Conservation (phyloP, 2,888 invertebrate species). For the Pterostichus niger region DNA sequence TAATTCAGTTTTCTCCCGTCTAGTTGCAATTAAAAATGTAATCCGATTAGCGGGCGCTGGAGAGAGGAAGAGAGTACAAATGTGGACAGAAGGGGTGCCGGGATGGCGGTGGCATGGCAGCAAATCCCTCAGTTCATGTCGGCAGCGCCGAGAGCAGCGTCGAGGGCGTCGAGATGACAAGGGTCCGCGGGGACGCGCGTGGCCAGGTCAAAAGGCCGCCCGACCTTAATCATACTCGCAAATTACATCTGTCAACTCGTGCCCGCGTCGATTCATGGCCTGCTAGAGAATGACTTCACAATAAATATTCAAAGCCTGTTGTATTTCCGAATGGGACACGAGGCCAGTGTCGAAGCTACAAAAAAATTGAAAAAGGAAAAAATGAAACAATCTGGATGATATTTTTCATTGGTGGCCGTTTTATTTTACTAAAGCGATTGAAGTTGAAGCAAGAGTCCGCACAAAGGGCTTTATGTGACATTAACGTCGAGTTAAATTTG, state of each 20-base stretch:
- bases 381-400: constrained; percentile 55
- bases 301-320: constrained; percentile 66
- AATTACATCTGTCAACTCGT: constrained; percentile 66
- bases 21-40: constrained; percentile 59
- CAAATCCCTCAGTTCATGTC: constrained; percentile 8
- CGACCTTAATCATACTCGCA: constrained; percentile 65
- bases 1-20: constrained; percentile 52
- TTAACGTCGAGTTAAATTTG: constrained; percentile 16
- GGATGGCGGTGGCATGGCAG: not conserved
- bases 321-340: constrained; percentile 53
- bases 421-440: constrained; percentile 33
- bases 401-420: constrained; percentile 38
- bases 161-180: constrained; percentile 51
- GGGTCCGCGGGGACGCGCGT: constrained; percentile 51
- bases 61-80: not conserved
- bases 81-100: not conserved
- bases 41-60: constrained; percentile 48
- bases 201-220: constrained; percentile 51
- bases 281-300: constrained; percentile 51
- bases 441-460: constrained; percentile 15
- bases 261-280: constrained; percentile 59
- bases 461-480: constrained; percentile 18
- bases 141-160: not conserved
- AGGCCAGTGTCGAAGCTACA: not conserved
- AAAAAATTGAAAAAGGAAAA: constrained; percentile 52